These are phyloP conservation scores for Armadillidium nasatum DNA, from an alignment of 1,140 invertebrate species.

Conservation along the genomic window DNA sequence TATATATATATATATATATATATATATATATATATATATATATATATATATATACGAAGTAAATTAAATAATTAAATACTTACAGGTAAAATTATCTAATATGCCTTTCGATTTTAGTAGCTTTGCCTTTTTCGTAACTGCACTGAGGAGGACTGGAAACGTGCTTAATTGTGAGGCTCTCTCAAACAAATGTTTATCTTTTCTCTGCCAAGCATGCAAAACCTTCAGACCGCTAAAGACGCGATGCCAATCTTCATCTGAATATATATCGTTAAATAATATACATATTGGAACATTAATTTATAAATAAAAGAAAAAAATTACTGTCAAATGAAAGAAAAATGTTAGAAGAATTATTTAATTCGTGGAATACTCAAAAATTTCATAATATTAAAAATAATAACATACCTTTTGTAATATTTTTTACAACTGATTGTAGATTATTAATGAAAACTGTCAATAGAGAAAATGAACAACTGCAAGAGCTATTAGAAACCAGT, in stretches of 20 bases:
- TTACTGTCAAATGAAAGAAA: no score
- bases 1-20: constrained; percentile 6
- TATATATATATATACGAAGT: no score
- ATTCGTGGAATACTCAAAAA: no score
- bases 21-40: not conserved
- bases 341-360: no score
- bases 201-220: not conserved
- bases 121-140: not conserved
- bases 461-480: not conserved
- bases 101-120: not conserved
- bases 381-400: no score
- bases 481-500: not conserved
- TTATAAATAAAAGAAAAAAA: no score
- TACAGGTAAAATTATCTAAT: not conserved
- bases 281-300: no score
- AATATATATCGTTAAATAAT: no score
- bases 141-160: not conserved
- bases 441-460: not conserved
- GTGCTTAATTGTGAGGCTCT: not conserved
- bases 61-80: not conserved
- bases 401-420: no score
- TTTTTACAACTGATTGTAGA: not conserved
- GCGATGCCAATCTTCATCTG: not conserved
- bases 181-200: not conserved
- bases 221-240: not conserved